Base-by-base conservation (phyloP, 37 sponge, comb jelly and placozoan species). In the Petrosia ficiformis region DNA sequence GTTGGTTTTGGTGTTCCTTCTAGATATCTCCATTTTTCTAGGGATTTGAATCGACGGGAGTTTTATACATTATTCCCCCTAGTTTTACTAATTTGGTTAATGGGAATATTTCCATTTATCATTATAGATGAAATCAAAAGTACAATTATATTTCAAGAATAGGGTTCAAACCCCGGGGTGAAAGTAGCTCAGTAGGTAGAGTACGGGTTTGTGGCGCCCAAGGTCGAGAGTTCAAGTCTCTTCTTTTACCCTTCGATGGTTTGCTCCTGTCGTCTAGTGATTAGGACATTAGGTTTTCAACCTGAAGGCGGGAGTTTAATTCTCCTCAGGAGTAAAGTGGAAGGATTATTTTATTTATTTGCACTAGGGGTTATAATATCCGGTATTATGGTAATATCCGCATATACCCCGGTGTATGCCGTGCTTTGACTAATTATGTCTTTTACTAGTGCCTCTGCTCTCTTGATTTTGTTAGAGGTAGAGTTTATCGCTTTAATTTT, bases 251-350 rank as follows among this genome's bases (percentile, higher is more conserved):
- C n/a, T n/a, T n/a, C 66, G 10, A 30, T n/a, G 70, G 42, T 39
- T 8, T 72, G 72, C 79, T 77, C 59, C 83, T 74, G 82, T 90
- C 60, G 87, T 90, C 78, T 86, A 90, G 70, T 37, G 83, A 88
- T 72, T 48, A 86, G 71, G 91, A 90, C 83, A 82, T 82, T 73
- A 81, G 68, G 77, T 86, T 90, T 90, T 90, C 87, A 76, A 76
- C 72, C 70, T 85, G 80, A 77, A 77, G 60, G 81, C 38, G 67
- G 77, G 83, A 77, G 91, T 90, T 88, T 68, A 59, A 88, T 42
- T 79, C 89, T 74, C 83, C 72, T 88, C 78, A 44, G 84, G 79
- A 74, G 80, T 83, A n/a, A 39, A 65, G 71, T 68, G 71, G 75
- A 77, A 83, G 79, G 83, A 63, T 76, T 85, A 77, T 85, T 76